Conservation (phyloP, 2,113 vertebrate genomes). For the Amphiprion percula region DNA sequence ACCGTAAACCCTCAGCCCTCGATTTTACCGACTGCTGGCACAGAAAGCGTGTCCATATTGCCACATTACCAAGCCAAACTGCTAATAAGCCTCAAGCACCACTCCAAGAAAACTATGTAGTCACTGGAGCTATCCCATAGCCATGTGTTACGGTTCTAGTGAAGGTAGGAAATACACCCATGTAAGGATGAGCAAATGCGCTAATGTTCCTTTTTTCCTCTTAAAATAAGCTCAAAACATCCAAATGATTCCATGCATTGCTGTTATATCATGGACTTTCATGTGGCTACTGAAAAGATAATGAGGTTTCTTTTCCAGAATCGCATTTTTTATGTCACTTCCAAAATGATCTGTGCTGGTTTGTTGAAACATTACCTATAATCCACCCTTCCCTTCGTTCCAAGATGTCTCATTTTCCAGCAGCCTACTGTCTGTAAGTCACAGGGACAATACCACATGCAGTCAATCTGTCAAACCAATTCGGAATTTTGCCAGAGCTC, state of each 20-base stretch:
- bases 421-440: conserved; percentile 63
- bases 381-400: conserved; percentile 62
- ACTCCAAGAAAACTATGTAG: conserved; percentile 46
- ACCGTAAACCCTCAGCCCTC: conserved; percentile 50
- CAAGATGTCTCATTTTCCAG: conserved; percentile 64
- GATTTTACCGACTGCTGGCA: conserved; percentile 56
- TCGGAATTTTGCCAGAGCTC: conserved; percentile 69
- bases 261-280: conserved; percentile 6
- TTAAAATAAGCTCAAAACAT: conserved; percentile 1
- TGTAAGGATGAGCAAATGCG: not conserved
- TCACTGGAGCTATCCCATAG: not conserved
- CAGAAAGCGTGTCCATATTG: conserved; percentile 52
- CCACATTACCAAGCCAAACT: conserved; percentile 61
- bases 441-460: conserved; percentile 70
- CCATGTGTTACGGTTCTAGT: conserved; percentile 23
- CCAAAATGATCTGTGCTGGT: conserved; percentile 22
- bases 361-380: conserved; percentile 57
- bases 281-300: conserved; percentile 1
- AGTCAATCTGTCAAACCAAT: conserved; percentile 78
- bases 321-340: conserved; percentile 42
- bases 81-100: conserved; percentile 62
- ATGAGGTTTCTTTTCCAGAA: conserved; percentile 38
- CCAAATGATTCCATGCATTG: not conserved
- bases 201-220: not conserved
- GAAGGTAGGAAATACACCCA: conserved; percentile 7